A percentile compares a stretch with the other conserved stretches of the same genome.
phyloP scores from a whole-genome alignment of 2,113 vertebrate species.

The Blennius ocellaris region DNA sequence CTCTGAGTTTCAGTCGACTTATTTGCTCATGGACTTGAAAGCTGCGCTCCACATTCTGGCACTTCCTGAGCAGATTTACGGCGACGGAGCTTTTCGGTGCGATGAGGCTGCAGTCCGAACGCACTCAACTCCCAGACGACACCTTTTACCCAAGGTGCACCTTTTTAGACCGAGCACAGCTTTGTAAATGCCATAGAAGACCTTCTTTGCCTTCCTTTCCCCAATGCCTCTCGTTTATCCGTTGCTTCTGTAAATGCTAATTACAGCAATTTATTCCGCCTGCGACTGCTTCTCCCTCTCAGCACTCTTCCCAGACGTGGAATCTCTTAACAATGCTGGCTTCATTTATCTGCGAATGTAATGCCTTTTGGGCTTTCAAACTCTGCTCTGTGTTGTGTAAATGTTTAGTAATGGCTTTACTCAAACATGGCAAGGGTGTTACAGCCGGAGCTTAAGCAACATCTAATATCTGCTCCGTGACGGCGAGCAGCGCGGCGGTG shows the following conservation, averaged over 20 bases:
- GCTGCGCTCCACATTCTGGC: not conserved
- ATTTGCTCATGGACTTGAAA: conserved; percentile 61
- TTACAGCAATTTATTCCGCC: conserved; percentile 26
- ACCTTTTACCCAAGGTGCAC: conserved; percentile 33
- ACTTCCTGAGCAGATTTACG: conserved; percentile 20
- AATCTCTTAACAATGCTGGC: not conserved
- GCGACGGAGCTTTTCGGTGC: conserved; percentile 4
- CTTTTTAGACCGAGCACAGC: conserved; percentile 30
- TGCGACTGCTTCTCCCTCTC: not conserved
- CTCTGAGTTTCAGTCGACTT: conserved; percentile 41
- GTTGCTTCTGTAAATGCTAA: conserved; percentile 19
- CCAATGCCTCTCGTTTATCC: not conserved
- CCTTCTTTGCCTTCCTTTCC: conserved; percentile 9
- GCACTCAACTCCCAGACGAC: conserved; percentile 26
- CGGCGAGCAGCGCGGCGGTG: not conserved
- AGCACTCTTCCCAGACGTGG: not conserved
- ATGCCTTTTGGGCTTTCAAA: conserved; percentile 19
- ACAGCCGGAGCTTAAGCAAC: conserved; percentile 11
- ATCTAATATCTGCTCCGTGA: conserved; percentile 20
- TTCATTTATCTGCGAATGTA: conserved; percentile 7
- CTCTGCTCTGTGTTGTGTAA: conserved; percentile 4
- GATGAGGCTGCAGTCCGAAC: conserved; percentile 11
- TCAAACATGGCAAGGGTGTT: conserved; percentile 9
- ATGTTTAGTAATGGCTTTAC: conserved; percentile 26
- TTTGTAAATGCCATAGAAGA: conserved; percentile 45